These are phyloP conservation scores for Littorina saxatilis DNA, from an alignment of 1,140 invertebrate genomes.

Conservation along the genomic window DNA sequence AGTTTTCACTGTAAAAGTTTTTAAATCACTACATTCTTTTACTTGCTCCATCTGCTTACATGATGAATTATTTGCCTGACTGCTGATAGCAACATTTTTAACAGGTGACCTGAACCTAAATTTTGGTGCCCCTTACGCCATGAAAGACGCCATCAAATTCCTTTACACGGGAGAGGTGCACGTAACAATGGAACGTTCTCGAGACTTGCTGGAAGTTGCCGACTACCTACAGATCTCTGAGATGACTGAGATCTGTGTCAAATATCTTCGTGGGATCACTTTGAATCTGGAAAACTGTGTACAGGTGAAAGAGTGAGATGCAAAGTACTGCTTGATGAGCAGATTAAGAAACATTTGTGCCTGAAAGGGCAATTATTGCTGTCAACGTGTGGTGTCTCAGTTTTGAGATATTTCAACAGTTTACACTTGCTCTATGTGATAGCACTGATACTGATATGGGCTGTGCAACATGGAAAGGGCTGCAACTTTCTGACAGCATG, in stretches of 20 bases:
- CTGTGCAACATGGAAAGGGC: too few species aligned
- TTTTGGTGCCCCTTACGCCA: constrained; percentile 54
- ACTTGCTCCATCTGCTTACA: too few species aligned
- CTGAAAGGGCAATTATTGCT: not conserved
- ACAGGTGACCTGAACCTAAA: constrained; percentile 57
- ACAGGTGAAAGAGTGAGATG: constrained; percentile 16
- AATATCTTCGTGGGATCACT: constrained; percentile 50
- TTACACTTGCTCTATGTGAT: not conserved
- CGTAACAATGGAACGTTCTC: constrained; percentile 50
- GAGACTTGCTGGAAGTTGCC: constrained; percentile 61
- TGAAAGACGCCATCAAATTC: constrained; percentile 58
- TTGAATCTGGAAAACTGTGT: constrained; percentile 63
- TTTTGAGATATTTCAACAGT: not conserved
- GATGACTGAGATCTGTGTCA: constrained; percentile 56
- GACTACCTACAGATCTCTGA: constrained; percentile 67
- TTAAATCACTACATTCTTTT: too few species aligned
- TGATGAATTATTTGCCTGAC: too few species aligned
- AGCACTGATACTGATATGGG: too few species aligned
- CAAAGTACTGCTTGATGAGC: not conserved
- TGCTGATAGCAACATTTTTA: too few species aligned
- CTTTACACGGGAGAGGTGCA: constrained; percentile 57
- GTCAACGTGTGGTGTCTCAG: not conserved
- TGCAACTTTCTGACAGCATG: too few species aligned
- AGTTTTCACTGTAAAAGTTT: too few species aligned
- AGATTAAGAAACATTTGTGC: not conserved